Percentiles rank a stretch among this genome's conserved stretches.
Evolutionary conservation across 2,113 vertebrate species (phyloP).

Genomic region (Onychostruthus taczanowskii): DNA sequence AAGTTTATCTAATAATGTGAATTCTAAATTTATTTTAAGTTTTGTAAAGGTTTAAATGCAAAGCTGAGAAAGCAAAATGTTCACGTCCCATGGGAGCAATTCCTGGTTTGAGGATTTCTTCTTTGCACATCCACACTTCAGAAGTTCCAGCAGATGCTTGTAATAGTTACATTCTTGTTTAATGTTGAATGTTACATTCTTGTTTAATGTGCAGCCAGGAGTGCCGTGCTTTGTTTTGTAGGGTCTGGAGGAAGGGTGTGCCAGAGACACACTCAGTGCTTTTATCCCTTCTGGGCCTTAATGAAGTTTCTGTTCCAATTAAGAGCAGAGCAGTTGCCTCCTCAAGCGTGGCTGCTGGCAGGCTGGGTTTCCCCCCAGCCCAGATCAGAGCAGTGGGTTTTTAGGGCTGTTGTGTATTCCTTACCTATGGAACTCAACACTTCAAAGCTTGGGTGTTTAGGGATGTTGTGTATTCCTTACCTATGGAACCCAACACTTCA

Average conservation of each 20-base stretch:
- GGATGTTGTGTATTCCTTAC: background rate
- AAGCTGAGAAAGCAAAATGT: background rate
- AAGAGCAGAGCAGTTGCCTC: background rate
- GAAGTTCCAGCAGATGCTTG: background rate
- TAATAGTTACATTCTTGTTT: background rate
- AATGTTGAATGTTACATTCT: background rate
- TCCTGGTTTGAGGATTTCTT: background rate
- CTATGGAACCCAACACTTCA: slow-evolving; percentile 15
- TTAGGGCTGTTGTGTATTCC: too few species aligned
- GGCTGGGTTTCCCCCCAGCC: background rate
- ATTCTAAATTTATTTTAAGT: background rate
- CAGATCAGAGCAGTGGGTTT: background rate
- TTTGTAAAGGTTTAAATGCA: background rate
- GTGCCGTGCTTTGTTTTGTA: background rate
- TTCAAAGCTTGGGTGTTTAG: background rate
- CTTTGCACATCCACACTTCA: background rate
- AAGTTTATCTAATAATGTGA: background rate
- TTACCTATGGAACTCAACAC: background rate
- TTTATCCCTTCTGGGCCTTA: background rate
- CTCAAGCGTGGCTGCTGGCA: background rate
- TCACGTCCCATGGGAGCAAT: background rate
- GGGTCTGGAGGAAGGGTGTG: background rate
- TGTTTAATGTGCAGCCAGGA: background rate
- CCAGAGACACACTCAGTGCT: background rate
- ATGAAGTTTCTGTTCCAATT: background rate